Conservation (phyloP, 2,888 invertebrate genomes). For the Mactromeris polynyma region DNA sequence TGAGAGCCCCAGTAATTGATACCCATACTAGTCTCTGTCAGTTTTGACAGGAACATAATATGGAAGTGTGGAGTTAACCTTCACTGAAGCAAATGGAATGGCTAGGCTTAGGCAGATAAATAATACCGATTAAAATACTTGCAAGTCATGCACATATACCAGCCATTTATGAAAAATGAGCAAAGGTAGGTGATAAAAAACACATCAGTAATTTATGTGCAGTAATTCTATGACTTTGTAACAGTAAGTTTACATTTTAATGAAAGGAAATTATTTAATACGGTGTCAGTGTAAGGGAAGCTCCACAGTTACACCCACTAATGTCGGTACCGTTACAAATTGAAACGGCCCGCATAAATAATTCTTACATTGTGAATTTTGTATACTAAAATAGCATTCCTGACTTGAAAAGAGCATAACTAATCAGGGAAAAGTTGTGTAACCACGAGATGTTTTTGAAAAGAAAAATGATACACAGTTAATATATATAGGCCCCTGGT, state of each 20-base stretch:
- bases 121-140: neutral
- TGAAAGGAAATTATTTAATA: constrained; percentile 1
- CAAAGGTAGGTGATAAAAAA: neutral
- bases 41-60: neutral
- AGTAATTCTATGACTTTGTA: neutral
- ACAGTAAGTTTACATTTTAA: neutral
- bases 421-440: too few relatives aligned
- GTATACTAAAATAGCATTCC: neutral
- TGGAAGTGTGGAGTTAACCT: neutral
- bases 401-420: neutral
- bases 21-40: neutral
- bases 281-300: neutral
- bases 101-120: neutral
- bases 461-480: too few relatives aligned
- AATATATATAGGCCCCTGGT: too few relatives aligned
- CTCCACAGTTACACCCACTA: neutral
- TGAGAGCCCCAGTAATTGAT: neutral
- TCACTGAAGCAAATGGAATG: neutral
- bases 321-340: constrained; percentile 11
- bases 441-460: too few relatives aligned
- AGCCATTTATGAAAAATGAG: neutral
- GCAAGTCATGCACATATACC: constrained; percentile 7
- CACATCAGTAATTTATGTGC: neutral
- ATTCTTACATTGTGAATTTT: neutral
- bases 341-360: neutral